Percentiles rank a stretch among this genome's conserved stretches.
Conservation (phyloP, 2,797 vertebrate genomes). For the Peromyscus nudipes region DNA sequence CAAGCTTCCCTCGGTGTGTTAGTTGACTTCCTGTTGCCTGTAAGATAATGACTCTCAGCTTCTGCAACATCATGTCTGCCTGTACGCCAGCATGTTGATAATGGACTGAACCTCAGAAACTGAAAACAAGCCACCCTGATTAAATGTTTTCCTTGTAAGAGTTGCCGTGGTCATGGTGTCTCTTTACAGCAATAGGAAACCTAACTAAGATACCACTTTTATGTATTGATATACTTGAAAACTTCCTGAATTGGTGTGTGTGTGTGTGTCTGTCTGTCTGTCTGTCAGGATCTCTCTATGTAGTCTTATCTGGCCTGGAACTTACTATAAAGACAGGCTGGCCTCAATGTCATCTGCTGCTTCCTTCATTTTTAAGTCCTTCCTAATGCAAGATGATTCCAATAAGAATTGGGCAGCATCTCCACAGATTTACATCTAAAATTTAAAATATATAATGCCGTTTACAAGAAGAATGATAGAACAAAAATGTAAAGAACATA, state of each 20-base stretch:
- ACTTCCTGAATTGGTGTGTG: neutral
- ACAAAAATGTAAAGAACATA: neutral
- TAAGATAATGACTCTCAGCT: neutral
- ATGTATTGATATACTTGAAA: slow-evolving; percentile 27
- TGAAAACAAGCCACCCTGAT: neutral
- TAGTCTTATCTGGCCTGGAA: neutral
- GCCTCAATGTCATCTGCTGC: neutral
- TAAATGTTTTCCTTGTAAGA: neutral
- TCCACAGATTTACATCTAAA: neutral
- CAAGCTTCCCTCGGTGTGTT: neutral
- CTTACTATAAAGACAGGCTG: neutral
- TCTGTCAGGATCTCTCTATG: neutral
- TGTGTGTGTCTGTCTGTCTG: too few relatives aligned
- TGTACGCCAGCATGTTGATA: neutral
- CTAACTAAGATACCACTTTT: neutral
- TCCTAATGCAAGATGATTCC: slow-evolving; percentile 15
- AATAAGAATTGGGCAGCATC: neutral
- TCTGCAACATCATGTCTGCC: neutral
- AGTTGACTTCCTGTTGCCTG: neutral
- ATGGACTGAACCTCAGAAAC: neutral
- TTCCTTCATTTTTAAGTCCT: neutral
- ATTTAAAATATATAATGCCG: neutral
- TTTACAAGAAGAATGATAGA: slow-evolving; percentile 27
- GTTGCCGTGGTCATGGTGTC: neutral
- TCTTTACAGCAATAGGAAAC: neutral